Base-by-base conservation (phyloP, 2,888 invertebrate genomes). In the Cephus rjabovi region DNA sequence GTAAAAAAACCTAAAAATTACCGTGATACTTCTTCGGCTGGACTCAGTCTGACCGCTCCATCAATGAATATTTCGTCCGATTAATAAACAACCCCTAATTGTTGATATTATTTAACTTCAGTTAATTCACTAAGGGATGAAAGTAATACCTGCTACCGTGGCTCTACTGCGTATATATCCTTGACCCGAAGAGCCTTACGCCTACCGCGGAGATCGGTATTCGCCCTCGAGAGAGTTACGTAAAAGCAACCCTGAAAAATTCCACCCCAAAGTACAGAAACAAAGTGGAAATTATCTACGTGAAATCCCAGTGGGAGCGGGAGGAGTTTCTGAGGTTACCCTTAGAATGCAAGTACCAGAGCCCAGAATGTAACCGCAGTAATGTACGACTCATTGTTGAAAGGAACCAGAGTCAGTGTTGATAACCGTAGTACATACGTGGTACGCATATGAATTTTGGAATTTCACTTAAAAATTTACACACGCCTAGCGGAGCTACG, bases 251-350 rank as follows among this genome's bases (percentile, higher is more conserved):
- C 56, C 56, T 56, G 31, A 11, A 31, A 71, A 71, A 34, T 71
- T 30, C n/a, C 12, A 6, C 31, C 15, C 31, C 30, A 12, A 71
- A 56, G 23, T 56, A 56, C 23, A 33, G 73, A 40, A 78, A 84
- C 82, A 81, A 86, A 87, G 83, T 81, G 82, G 79, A 86, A 85
- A 85, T 84, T 80, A 35, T 30, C 81, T 81, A 78, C 76, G 76
- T 70, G 76, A 81, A 83, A 79, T 79, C 78, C 77, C 75, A 76
- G 82, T 23, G 23, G 6, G 1, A 40, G 15, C 3, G 35, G 40
- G 23, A 6, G 83, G 85, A 84, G 83, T 87, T 86, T 86, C 85
- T 81, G 86, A 82, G 88, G 87, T 88, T 85, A 84, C 81, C 81
- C 77, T 73, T 80, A 85, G 87, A 85, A 89, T 87, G 83, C 85